Evolutionary conservation across 2,797 vertebrate genomes (phyloP).

Genomic region (Chelonia mydas): DNA sequence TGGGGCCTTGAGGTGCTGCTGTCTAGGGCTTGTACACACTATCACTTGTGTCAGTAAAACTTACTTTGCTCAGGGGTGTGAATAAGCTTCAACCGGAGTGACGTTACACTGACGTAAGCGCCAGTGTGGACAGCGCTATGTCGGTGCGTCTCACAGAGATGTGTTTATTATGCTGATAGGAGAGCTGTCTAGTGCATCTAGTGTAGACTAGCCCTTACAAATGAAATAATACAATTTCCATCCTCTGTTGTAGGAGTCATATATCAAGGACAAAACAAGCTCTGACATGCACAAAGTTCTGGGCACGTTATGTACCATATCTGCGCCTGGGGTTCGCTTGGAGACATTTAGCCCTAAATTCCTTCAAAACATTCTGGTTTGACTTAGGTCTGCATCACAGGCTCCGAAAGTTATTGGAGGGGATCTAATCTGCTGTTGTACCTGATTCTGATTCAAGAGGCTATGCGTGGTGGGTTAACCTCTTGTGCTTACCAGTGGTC

Average conservation of each 20-base stretch:
- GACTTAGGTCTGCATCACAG: background rate
- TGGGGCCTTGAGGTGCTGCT: background rate
- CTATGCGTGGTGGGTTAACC: background rate
- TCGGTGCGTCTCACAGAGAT: background rate
- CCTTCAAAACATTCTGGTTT: background rate
- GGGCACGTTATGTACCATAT: background rate
- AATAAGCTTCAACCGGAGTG: background rate
- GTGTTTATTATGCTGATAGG: background rate
- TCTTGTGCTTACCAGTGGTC: background rate
- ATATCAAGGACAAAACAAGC: background rate
- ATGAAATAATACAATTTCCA: background rate
- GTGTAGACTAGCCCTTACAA: background rate
- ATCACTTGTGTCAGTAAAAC: background rate
- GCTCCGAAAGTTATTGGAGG: rapidly evolving
- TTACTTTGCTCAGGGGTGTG: background rate
- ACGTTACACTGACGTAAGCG: background rate
- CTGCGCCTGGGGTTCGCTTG: background rate
- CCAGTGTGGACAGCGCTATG: background rate
- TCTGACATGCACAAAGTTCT: background rate
- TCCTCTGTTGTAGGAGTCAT: background rate
- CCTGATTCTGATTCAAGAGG: rapidly evolving
- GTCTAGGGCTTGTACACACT: background rate
- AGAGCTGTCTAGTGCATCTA: background rate
- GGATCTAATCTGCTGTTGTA: background rate
- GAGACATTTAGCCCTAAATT: background rate